These are phyloP conservation scores for Brachypterus glaber DNA, from an alignment of 2,888 invertebrate species.

Conservation along the genomic window DNA sequence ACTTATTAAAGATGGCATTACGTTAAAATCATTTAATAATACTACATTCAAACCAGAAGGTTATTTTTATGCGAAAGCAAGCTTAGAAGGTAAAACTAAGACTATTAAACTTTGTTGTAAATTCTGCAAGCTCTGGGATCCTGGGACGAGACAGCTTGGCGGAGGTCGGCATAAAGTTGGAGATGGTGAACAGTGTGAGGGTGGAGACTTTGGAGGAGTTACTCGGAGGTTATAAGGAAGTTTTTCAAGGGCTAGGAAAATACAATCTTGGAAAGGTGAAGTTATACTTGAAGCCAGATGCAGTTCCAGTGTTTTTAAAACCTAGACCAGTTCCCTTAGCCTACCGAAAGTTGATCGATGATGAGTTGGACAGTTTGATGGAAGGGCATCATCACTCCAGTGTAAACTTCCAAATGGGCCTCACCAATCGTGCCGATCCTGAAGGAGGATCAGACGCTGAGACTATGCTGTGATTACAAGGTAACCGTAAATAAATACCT, in stretches of 20 bases:
- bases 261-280: neutral
- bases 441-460: slow-evolving; percentile 15
- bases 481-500: slow-evolving; percentile 18
- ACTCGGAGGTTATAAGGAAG: neutral
- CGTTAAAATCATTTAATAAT: neutral
- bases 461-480: slow-evolving; percentile 23
- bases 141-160: neutral
- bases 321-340: neutral
- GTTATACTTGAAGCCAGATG: neutral
- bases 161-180: neutral
- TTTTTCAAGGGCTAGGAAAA: neutral
- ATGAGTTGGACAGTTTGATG: slow-evolving; percentile 7
- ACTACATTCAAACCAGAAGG: neutral
- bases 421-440: slow-evolving; percentile 20
- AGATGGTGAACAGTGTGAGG: neutral
- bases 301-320: neutral
- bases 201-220: neutral
- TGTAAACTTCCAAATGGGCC: slow-evolving; percentile 14
- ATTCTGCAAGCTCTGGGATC: neutral
- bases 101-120: neutral
- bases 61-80: neutral
- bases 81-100: neutral
- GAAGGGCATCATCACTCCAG: slow-evolving; percentile 8
- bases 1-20: neutral
- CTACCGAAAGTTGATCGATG: neutral